These are phyloP conservation scores for Microctonus aethiopoides DNA, from an alignment of 2,888 invertebrate species.

Conservation along the genomic window DNA sequence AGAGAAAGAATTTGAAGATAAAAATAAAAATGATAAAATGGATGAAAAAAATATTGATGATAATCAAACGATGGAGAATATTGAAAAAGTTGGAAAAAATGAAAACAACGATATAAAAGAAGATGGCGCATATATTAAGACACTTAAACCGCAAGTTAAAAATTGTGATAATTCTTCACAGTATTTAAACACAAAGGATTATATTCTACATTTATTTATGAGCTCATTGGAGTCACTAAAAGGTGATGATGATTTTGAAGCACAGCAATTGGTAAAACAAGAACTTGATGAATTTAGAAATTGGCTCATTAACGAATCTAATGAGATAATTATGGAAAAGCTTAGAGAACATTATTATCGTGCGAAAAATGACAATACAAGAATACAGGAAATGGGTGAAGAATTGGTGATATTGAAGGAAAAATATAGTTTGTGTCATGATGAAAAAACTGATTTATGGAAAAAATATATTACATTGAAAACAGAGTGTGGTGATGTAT, in stretches of 20 bases:
- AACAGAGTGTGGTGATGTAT: slow-evolving; percentile 71
- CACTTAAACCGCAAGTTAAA: slow-evolving; percentile 52
- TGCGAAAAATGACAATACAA: slow-evolving; percentile 67
- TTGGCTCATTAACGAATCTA: slow-evolving; percentile 56
- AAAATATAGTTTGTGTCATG: slow-evolving; percentile 75
- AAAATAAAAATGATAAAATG: neutral
- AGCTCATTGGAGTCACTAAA: slow-evolving; percentile 52
- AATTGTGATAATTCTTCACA: slow-evolving; percentile 42
- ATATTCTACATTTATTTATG: slow-evolving; percentile 52
- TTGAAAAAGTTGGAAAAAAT: slow-evolving; percentile 38
- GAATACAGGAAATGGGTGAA: slow-evolving; percentile 76
- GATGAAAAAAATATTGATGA: neutral
- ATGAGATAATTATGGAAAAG: slow-evolving; percentile 52
- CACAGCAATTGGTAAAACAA: slow-evolving; percentile 50
- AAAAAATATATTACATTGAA: slow-evolving; percentile 73
- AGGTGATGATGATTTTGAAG: slow-evolving; percentile 48
- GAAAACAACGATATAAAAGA: slow-evolving; percentile 39
- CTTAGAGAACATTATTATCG: slow-evolving; percentile 56
- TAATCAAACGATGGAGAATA: slow-evolving; percentile 3
- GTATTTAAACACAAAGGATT: slow-evolving; percentile 48
- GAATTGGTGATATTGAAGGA: slow-evolving; percentile 80
- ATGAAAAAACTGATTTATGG: slow-evolving; percentile 73
- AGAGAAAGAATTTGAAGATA: neutral
- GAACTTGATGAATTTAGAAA: slow-evolving; percentile 56
- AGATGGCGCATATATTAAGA: slow-evolving; percentile 55